A percentile compares a stretch with the other conserved stretches of the same genome.
phyloP scores from a whole-genome alignment of 2,113 vertebrate genomes.

The Thamnophis sirtalis region DNA sequence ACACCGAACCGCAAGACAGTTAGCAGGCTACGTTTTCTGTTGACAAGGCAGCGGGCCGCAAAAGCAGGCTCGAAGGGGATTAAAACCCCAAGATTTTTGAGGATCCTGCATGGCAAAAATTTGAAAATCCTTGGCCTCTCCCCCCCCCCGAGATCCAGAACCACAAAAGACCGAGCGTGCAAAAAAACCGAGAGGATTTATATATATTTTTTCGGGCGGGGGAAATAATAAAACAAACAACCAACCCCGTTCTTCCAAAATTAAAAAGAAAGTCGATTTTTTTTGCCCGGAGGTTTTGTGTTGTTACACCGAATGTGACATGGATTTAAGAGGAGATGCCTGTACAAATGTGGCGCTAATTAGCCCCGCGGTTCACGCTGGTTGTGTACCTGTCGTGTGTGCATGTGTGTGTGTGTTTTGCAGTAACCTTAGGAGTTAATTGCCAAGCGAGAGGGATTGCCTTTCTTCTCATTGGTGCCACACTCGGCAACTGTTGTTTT shows the following conservation, averaged over 20 bases:
- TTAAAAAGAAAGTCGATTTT: background rate
- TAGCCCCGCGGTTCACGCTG: fast-evolving
- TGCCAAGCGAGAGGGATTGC: background rate
- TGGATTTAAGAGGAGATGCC: background rate
- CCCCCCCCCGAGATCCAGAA: no score
- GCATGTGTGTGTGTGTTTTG: background rate
- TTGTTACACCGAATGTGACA: no score
- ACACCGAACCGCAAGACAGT: background rate
- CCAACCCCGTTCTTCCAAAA: background rate
- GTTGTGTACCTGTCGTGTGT: background rate
- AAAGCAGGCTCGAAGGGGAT: background rate
- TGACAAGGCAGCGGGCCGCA: background rate
- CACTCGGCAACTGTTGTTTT: background rate
- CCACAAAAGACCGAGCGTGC: no score
- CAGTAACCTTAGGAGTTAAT: slow-evolving; percentile 1
- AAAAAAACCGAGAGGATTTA: no score
- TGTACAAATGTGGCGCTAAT: background rate
- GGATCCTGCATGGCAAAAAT: background rate
- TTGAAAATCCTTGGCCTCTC: no score
- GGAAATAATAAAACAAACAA: background rate
- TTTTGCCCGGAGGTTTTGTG: background rate
- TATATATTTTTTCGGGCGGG: background rate
- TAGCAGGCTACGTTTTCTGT: background rate
- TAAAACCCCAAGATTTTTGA: background rate
- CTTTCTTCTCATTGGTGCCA: background rate